Evolutionary conservation across 2,797 vertebrate species (phyloP).

Genomic region (Allenopithecus nigroviridis): DNA sequence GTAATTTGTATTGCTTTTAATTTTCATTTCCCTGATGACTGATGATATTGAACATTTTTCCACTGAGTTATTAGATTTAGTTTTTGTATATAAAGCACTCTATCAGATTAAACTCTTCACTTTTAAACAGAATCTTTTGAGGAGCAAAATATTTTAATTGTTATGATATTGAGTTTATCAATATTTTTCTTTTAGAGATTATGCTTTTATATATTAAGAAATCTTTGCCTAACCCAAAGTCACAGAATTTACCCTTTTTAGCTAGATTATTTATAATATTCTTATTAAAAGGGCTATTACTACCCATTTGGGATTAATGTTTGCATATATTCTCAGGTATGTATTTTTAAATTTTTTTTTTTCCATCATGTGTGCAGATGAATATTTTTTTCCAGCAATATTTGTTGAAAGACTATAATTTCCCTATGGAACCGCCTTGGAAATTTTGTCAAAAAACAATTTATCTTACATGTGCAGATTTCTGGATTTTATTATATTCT

Average conservation of each 20-base stretch:
- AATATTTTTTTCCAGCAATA: not conserved
- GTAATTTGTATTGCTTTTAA: not conserved
- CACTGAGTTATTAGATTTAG: not conserved
- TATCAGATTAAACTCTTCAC: not conserved
- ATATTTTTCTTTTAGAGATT: not conserved
- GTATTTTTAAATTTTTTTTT: not conserved
- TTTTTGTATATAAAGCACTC: not conserved
- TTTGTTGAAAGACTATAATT: not conserved
- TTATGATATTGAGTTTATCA: not conserved
- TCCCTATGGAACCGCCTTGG: not conserved
- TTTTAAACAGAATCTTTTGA: not conserved
- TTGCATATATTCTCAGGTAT: not conserved
- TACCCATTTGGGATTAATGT: not conserved
- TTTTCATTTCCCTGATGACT: not conserved
- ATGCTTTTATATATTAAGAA: not conserved
- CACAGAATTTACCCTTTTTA: not conserved
- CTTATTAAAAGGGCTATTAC: not conserved
- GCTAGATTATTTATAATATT: no score
- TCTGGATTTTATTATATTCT: not conserved
- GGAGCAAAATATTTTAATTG: not conserved
- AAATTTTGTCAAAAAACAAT: not conserved
- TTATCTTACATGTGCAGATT: not conserved
- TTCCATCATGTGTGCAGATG: not conserved
- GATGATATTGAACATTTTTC: not conserved
- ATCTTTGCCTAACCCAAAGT: not conserved